A percentile compares a stretch with the other conserved stretches of the same genome.
Evolutionary conservation across 2,113 vertebrate species (phyloP).

Genomic region (Suncus etruscus): DNA sequence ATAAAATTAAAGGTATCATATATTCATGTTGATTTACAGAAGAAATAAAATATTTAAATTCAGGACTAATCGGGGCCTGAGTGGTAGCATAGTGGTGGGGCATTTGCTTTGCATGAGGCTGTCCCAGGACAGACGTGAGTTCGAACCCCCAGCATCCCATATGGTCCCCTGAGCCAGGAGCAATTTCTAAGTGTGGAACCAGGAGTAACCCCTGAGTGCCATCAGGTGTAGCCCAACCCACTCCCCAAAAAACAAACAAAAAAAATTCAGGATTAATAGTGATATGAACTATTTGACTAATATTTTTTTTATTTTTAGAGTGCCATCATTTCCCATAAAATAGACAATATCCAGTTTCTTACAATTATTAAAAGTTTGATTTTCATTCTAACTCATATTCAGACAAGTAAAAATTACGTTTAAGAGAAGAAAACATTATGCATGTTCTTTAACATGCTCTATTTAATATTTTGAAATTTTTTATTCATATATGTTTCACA

Average conservation of each 20-base stretch:
- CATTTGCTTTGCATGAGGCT: too few species aligned
- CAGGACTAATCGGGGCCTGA: not conserved
- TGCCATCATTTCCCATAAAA: slow-evolving; percentile 30
- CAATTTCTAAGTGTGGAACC: too few species aligned
- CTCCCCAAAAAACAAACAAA: too few species aligned
- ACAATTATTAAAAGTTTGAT: slow-evolving; percentile 66
- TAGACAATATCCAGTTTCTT: not conserved
- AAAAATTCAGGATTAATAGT: not conserved
- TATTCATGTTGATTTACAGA: not conserved
- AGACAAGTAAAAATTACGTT: slow-evolving; percentile 59
- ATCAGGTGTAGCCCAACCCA: too few species aligned
- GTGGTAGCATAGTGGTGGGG: too few species aligned
- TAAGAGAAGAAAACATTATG: slow-evolving; percentile 33
- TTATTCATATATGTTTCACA: slow-evolving; percentile 18
- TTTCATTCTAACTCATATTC: slow-evolving; percentile 68
- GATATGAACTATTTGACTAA: not conserved
- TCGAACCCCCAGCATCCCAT: too few species aligned
- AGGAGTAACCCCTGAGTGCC: too few species aligned
- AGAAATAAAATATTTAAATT: slow-evolving; percentile 21
- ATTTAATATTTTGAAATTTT: slow-evolving; percentile 42
- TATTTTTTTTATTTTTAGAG: not conserved
- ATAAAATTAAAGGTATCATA: too few species aligned
- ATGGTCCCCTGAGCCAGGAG: too few species aligned
- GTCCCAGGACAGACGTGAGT: too few species aligned
- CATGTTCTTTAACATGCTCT: slow-evolving; percentile 69